These are phyloP conservation scores for Panthera uncia DNA, from an alignment of 2,113 vertebrate genomes.

Conservation along the genomic window DNA sequence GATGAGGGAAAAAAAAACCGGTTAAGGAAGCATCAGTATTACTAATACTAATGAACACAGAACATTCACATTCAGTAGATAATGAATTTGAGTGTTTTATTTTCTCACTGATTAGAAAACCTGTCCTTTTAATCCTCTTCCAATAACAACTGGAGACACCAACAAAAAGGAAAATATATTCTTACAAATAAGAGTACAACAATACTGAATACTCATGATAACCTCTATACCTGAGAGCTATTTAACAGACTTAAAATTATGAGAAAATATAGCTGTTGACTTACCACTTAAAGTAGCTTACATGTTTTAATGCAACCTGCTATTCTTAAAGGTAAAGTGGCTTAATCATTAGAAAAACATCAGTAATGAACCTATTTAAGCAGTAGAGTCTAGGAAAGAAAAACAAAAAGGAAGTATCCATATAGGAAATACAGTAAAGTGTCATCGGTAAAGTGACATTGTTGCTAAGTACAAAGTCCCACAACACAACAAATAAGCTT, in stretches of 20 bases:
- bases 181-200: conserved; percentile 13
- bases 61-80: background rate
- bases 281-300: background rate
- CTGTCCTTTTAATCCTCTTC: background rate
- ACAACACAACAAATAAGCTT: conserved; percentile 65
- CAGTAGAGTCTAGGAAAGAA: background rate
- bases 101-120: conserved; percentile 34
- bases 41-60: background rate
- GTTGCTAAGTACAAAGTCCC: conserved; percentile 72
- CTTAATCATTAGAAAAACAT: background rate
- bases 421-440: background rate
- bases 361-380: background rate
- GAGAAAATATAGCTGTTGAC: background rate
- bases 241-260: conserved; percentile 3
- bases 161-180: background rate
- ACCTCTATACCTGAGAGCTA: background rate
- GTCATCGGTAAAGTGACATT: conserved; percentile 63
- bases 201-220: background rate
- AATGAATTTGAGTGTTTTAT: background rate
- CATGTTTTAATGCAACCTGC: background rate
- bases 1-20: background rate
- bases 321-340: background rate
- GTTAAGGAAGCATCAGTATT: background rate
- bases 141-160: background rate
- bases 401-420: background rate